Evolutionary conservation across 2,113 vertebrate species (phyloP).

Genomic region (Ciconia maguari): DNA sequence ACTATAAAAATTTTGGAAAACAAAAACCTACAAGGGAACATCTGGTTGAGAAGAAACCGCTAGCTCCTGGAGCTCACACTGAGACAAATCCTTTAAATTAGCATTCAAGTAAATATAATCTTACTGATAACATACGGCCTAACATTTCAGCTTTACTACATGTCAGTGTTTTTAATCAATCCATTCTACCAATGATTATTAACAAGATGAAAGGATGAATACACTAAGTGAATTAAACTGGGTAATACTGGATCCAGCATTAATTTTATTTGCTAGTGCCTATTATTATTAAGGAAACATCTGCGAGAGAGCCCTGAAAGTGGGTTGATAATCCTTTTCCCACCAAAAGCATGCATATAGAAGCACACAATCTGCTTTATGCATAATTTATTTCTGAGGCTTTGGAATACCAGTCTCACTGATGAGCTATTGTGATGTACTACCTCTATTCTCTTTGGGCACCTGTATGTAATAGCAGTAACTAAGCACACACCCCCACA

Average conservation of each 20-base stretch:
- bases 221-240: not conserved
- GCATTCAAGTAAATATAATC: not conserved
- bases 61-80: not conserved
- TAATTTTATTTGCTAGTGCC: not conserved
- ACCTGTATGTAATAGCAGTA: not conserved
- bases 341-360: not conserved
- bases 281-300: not conserved
- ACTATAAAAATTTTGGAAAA: not conserved
- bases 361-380: not conserved
- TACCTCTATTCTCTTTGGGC: not conserved
- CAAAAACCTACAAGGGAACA: not conserved
- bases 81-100: not conserved
- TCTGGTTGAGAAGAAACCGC: not conserved
- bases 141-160: not conserved
- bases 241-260: not conserved
- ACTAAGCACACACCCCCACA: not conserved
- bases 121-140: not conserved
- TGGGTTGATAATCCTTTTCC: not conserved
- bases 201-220: not conserved
- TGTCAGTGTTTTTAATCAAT: not conserved
- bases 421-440: not conserved
- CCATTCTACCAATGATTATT: not conserved
- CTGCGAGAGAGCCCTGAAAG: not conserved
- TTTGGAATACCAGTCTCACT: not conserved
- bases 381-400: slow-evolving; percentile 9